Evolutionary conservation across 2,113 vertebrate genomes (phyloP), one percentile per base, ranked within the genome.

Genomic region (Falco punctatus): DNA sequence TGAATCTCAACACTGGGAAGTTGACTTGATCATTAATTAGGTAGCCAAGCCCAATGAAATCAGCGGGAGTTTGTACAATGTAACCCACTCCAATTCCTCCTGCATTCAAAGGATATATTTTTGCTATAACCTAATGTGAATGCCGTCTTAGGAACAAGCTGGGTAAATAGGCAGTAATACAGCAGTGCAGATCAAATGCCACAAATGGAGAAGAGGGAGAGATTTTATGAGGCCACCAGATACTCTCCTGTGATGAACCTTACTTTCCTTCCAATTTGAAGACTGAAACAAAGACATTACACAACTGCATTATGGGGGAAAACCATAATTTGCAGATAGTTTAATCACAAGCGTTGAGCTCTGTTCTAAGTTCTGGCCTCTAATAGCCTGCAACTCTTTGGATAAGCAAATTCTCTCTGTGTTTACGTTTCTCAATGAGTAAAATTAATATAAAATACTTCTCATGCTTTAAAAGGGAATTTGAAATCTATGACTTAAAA

Each of bases 1-100:
- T 67, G 81, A 90, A 95, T 92, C 74, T 94, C 84, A 85, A 51
- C 78, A 94, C 58, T 51, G 58, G 51, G 42, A 92, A 96, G 94
- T 55, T 87, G 73, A 79, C 73, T 94, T 75, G 54, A 89, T 93
- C 86, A 87, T 95, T 92, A 95, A 95, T 97, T 87, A 92, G 54
- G 78, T 79, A 79, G 70, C 73, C 4, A 6, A 95, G 54, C 66
- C 83, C 64, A 90, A n/a, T 27, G 84, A 84, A 86, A 92, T 54
- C 90, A 90, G 71, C 10, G 0, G 85, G 73, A 81, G 40, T 80
- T 82, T 91, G 62, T 61, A 69, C 65, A 86, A 91, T 0, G 1
- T 51, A 86, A 79, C 73, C 73, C 46, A 35, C 59, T 95, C 78
- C 74, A 87, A 23, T 66, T 87, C 77, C 65, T 92, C 65, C 70